Evolutionary conservation across 2,113 vertebrate genomes (phyloP).

Genomic region (Aramus guarauna): DNA sequence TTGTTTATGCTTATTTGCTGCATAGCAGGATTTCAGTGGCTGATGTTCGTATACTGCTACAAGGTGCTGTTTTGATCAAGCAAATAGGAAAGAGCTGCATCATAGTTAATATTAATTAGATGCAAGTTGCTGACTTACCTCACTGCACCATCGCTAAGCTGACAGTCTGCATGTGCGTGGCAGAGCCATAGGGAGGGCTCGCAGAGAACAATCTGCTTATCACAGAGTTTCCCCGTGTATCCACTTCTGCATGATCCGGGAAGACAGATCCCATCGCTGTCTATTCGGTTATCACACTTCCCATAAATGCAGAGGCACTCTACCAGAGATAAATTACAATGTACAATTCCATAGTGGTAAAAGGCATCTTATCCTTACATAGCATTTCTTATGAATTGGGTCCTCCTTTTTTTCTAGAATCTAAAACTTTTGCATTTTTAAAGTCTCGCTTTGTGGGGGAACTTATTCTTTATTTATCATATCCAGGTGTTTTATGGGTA

Average conservation of each 20-base stretch:
- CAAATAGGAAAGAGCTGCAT: not conserved
- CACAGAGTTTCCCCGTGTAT: slow-evolving; percentile 79
- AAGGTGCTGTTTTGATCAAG: not conserved
- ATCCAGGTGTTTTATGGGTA: not conserved
- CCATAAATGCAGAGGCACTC: slow-evolving; percentile 85
- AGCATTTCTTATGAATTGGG: not conserved
- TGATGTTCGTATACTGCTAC: not conserved
- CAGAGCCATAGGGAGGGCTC: slow-evolving; percentile 76
- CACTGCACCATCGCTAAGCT: slow-evolving; percentile 64
- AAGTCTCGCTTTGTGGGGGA: not conserved
- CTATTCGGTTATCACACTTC: slow-evolving; percentile 79
- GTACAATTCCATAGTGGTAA: not conserved
- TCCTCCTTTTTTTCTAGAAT: not conserved
- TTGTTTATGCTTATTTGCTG: not conserved
- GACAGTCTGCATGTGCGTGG: slow-evolving; percentile 84
- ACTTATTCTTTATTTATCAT: not conserved
- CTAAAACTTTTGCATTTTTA: not conserved
- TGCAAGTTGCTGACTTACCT: slow-evolving; percentile 70
- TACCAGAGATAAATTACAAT: slow-evolving; percentile 32
- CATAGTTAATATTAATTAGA: not conserved
- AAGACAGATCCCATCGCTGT: slow-evolving; percentile 80
- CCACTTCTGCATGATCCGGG: slow-evolving; percentile 73
- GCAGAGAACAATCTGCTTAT: slow-evolving; percentile 73
- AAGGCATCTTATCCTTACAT: not conserved
- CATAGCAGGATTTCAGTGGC: not conserved